Conservation (phyloP, 2,797 vertebrate species). For the Bradypodion ventrale region DNA sequence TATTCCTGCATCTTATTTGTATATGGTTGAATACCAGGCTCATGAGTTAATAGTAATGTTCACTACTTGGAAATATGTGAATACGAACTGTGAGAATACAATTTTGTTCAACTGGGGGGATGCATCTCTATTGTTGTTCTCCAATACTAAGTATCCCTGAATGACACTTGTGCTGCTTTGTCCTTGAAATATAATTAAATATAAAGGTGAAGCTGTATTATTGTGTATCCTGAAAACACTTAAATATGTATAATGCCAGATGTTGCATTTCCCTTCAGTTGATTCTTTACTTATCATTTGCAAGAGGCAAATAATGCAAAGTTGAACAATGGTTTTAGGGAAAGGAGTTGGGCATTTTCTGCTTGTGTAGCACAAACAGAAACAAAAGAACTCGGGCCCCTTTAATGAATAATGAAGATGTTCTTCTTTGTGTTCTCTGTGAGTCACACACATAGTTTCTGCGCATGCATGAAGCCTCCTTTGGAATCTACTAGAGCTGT, state of each 20-base stretch:
- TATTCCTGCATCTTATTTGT: not conserved
- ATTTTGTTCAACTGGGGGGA: not conserved
- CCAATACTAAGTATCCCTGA: not conserved
- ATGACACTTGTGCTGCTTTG: slow-evolving; percentile 14
- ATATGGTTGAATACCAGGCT: not conserved
- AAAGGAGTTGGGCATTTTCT: slow-evolving; percentile 44
- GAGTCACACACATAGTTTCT: too few relatives aligned
- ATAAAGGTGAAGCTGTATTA: slow-evolving; percentile 25
- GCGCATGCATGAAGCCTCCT: too few relatives aligned
- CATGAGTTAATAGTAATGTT: not conserved
- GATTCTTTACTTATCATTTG: not conserved
- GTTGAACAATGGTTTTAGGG: slow-evolving; percentile 26
- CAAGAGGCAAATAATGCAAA: slow-evolving; percentile 13
- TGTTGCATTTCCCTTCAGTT: slow-evolving; percentile 26
- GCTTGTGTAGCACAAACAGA: too few relatives aligned
- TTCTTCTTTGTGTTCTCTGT: too few relatives aligned
- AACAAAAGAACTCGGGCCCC: too few relatives aligned
- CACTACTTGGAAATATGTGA: not conserved
- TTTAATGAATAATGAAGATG: too few relatives aligned
- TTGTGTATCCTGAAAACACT: slow-evolving; percentile 38
- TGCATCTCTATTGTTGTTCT: not conserved
- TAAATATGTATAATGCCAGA: not conserved
- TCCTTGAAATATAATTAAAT: slow-evolving; percentile 26
- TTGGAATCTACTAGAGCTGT: too few relatives aligned
- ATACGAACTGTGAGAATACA: not conserved